Evolutionary conservation across 1,140 invertebrate species (phyloP).

Genomic region (Heterodera schachtii): DNA sequence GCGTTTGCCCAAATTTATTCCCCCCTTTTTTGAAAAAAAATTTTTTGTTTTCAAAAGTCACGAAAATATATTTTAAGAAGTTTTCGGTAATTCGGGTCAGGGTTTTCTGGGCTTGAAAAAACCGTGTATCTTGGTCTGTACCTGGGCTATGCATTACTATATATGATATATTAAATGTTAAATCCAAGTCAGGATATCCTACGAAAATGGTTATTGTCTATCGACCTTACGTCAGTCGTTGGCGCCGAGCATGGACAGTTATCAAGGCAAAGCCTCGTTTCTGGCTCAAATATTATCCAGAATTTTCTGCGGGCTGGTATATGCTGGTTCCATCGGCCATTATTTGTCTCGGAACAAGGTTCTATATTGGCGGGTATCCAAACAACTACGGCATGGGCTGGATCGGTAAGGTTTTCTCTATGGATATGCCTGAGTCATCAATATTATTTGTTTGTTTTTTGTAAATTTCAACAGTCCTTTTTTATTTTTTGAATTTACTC

Average conservation of each 20-base stretch:
- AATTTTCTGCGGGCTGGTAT: neutral
- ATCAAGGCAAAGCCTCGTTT: constrained; percentile 10
- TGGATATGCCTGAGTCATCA: neutral
- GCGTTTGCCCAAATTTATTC: too few species aligned
- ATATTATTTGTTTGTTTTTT: neutral
- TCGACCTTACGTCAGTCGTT: constrained; percentile 20
- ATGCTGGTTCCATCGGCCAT: neutral
- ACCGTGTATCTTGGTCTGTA: too few species aligned
- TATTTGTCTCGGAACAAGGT: neutral
- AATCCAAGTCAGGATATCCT: neutral
- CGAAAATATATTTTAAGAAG: too few species aligned
- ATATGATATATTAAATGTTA: neutral
- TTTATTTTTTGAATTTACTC: too few species aligned
- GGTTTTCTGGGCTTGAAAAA: too few species aligned
- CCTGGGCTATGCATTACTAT: too few species aligned
- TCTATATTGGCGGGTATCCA: constrained; percentile 11
- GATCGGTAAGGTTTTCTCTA: neutral
- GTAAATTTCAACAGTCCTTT: too few species aligned
- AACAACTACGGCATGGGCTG: neutral
- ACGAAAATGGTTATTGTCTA: constrained; percentile 17
- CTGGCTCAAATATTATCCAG: constrained; percentile 8
- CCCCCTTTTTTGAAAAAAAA: too few species aligned
- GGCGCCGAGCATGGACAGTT: constrained; percentile 6
- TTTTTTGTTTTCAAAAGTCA: too few species aligned
- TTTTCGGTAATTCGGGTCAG: too few species aligned